Evolutionary conservation across 2,888 invertebrate genomes (phyloP), one percentile per base, ranked within the genome.

Genomic region (Tillus elongatus): DNA sequence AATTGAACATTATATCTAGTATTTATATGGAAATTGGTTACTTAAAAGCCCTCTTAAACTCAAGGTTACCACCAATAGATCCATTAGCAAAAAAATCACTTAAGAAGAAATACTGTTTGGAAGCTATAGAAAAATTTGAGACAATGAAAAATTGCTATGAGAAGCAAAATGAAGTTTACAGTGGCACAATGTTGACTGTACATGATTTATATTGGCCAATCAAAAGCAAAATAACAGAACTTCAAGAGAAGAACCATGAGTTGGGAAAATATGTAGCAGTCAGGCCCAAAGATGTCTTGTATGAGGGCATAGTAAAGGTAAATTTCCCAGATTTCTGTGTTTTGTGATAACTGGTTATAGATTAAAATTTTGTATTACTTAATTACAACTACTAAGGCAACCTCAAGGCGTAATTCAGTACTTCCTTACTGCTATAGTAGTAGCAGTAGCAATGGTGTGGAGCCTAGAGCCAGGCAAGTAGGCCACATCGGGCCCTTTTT

Each of bases 1-100:
- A 46, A 29, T 37, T 53, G 10, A 43, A 48, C 28, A 14, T 36
- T 1, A 53, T 62, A 27, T 52, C 58, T 3, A 56, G 58, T 41
- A 37, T 57, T 13, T 61, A 61, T 44, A 54, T 60, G 31, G 49
- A 70, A 12, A 61, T 75, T 2, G 78, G 78, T 45, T 60, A 73
- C 12, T 46, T 78, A 1, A 73, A 77, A 49, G 56, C 74, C 0
- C 66, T 69, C 46, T 57, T 82, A 3, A 71, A 77, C 54, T 69
- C 75, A 0, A 73, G 76, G 57, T 67, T 82, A 8, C 81, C 80
- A 11, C 63, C 76, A 1, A 80, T 92, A 3, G 95, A 95, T 69
- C 90, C 91, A 0, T 78, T 87, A 0, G 77, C 82, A 39, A 89
- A 89, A 61, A 75, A 79, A 45, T 69, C 75, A 1, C 61, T 90